Conservation (phyloP, 2,888 invertebrate species). For the Lathronympha strigana region DNA sequence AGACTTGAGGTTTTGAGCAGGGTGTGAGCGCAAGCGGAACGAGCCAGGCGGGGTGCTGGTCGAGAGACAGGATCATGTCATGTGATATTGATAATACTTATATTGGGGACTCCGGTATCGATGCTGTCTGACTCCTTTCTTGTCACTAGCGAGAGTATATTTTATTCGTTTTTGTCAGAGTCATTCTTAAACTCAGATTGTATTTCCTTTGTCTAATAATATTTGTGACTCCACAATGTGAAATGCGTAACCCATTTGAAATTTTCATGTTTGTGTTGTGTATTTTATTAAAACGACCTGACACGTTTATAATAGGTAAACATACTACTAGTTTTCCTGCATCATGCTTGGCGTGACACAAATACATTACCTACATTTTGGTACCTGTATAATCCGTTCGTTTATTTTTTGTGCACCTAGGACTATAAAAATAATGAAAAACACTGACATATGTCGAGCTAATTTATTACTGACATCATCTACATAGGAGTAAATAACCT, state of each 20-base stretch:
- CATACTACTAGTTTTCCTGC: no score
- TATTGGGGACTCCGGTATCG: background rate
- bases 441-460: no score
- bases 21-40: background rate
- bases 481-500: background rate
- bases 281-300: background rate
- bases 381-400: background rate
- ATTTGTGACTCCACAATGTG: no score
- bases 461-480: no score
- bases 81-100: conserved; percentile 11
- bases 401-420: background rate
- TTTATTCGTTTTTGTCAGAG: no score
- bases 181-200: no score
- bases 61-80: background rate
- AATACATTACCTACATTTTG: no score
- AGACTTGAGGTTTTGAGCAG: background rate
- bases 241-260: no score
- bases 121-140: background rate
- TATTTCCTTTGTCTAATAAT: no score
- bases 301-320: background rate
- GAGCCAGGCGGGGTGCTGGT: background rate
- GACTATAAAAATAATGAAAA: background rate
- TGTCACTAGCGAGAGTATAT: no score
- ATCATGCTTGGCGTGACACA: no score
- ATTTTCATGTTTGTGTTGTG: background rate